Conservation (phyloP, 1,140 invertebrate genomes). For the honey bee (Apis mellifera) region DNA sequence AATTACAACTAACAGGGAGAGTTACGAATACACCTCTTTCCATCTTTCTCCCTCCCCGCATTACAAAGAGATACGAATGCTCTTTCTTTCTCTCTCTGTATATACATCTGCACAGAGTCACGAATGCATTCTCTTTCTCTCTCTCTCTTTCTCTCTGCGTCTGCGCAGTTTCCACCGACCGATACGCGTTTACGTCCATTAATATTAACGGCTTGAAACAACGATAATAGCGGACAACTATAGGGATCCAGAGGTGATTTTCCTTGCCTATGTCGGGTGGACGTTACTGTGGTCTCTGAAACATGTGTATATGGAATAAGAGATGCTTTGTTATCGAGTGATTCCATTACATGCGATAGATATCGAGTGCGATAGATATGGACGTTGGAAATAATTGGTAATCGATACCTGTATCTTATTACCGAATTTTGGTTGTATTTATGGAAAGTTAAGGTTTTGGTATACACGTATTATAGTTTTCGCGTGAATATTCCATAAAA, state of each 20-base stretch:
- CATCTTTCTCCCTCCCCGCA: background rate
- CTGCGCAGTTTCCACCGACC: conserved; percentile 35
- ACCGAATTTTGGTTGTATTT: background rate
- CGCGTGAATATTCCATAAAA: too few species aligned
- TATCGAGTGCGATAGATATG: background rate
- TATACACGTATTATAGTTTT: too few species aligned
- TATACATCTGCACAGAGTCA: too few species aligned
- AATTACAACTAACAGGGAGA: conserved; percentile 66
- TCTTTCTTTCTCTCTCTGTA: background rate
- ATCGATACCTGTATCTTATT: background rate
- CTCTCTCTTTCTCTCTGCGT: background rate
- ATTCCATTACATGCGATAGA: background rate
- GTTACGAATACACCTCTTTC: conserved; percentile 43
- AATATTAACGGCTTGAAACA: conserved; percentile 75
- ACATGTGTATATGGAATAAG: background rate
- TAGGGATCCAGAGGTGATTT: conserved; percentile 60
- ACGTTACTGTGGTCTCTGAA: background rate
- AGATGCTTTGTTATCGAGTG: background rate
- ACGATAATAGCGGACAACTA: conserved; percentile 71
- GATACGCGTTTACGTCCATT: conserved; percentile 69
- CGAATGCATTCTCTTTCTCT: background rate
- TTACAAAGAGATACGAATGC: too few species aligned
- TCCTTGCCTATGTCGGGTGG: conserved; percentile 51
- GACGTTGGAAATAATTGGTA: background rate
- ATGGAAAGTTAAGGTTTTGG: too few species aligned